Conservation (phyloP, 2,797 vertebrate species). For the Diplodus sargus region DNA sequence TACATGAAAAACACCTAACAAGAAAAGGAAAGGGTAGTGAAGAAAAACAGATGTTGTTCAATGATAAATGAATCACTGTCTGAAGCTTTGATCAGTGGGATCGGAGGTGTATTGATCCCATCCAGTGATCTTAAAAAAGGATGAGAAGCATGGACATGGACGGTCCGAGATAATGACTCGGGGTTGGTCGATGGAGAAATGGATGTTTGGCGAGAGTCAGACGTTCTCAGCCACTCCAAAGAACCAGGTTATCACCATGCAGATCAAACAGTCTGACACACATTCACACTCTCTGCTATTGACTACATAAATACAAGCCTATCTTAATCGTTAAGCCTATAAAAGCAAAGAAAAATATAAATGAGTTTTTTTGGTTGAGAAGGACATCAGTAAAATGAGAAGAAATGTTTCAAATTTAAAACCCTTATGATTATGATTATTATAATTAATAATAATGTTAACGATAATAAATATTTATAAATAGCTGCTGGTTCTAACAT, state of each 20-base stretch:
- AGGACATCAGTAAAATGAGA: neutral
- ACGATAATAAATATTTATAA: neutral
- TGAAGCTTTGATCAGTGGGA: conserved; percentile 79
- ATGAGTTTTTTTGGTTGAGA: neutral
- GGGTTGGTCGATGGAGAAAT: conserved; percentile 55
- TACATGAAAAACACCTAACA: conserved; percentile 47
- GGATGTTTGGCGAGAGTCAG: conserved; percentile 35
- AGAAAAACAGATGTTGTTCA: conserved; percentile 61
- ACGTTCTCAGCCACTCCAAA: conserved; percentile 45
- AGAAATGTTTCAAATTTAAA: too few relatives aligned
- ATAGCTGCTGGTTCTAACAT: neutral
- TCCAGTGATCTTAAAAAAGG: conserved; percentile 42
- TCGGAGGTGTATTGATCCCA: conserved; percentile 68
- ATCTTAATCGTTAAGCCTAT: neutral
- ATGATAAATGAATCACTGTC: conserved; percentile 75
- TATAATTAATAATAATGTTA: neutral
- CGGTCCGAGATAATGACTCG: conserved; percentile 50
- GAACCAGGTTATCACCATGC: conserved; percentile 1
- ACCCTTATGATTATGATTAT: neutral
- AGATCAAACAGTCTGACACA: conserved; percentile 53
- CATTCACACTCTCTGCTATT: neutral
- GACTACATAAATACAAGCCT: too few relatives aligned
- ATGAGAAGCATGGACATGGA: conserved; percentile 27
- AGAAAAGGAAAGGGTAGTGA: conserved; percentile 31
- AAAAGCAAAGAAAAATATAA: neutral